Conservation (phyloP, 2,888 invertebrate species). For the Andrena camellia region DNA sequence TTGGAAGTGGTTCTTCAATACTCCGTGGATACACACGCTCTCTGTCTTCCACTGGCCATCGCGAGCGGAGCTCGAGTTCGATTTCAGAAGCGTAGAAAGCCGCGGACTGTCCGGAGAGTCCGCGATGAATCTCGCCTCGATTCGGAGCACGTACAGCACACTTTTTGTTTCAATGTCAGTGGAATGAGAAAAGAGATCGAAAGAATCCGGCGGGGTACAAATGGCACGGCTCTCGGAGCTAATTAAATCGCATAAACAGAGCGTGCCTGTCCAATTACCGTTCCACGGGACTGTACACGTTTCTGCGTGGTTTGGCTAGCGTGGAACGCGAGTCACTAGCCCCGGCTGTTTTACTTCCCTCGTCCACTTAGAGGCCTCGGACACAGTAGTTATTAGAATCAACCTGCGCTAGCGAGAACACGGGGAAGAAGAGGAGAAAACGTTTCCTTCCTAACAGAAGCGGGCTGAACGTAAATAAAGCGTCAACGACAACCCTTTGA, state of each 20-base stretch:
- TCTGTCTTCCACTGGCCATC: neutral
- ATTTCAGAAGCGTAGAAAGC: conserved; percentile 47
- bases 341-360: neutral
- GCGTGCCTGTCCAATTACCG: conserved; percentile 77
- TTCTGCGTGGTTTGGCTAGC: conserved; percentile 49
- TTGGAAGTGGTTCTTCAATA: neutral
- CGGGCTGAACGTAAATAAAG: conserved; percentile 37
- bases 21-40: neutral
- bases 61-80: conserved; percentile 24
- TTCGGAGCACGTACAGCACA: conserved; percentile 30
- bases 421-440: neutral
- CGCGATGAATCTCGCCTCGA: conserved; percentile 1
- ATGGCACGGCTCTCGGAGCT: conserved; percentile 39
- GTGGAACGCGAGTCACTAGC: neutral
- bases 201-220: conserved; percentile 50
- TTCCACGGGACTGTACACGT: conserved; percentile 49
- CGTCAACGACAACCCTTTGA: conserved; percentile 22
- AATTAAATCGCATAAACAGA: conserved; percentile 82
- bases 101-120: neutral
- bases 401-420: neutral
- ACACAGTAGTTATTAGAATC: conserved; percentile 6
- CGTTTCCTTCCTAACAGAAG: conserved; percentile 19
- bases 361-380: conserved; percentile 7
- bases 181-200: conserved; percentile 52
- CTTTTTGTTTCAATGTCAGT: conserved; percentile 69